Percentiles rank a stretch among this genome's conserved stretches.
These are phyloP conservation scores for Polydesmus complanatus DNA, from an alignment of 2,888 invertebrate species.

Conservation along the genomic window DNA sequence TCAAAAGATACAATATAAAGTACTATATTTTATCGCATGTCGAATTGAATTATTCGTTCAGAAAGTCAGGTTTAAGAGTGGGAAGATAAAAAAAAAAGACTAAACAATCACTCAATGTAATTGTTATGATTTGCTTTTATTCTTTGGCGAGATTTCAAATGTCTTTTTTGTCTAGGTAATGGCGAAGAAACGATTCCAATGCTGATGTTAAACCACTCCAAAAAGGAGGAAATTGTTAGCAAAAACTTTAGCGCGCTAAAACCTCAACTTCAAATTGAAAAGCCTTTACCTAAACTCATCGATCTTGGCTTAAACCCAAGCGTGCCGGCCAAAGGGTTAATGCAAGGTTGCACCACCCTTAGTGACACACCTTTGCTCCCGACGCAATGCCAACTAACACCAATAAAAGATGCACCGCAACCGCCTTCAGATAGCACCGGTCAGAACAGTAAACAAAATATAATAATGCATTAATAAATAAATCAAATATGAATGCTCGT, in stretches of 20 bases:
- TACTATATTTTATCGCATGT: no score
- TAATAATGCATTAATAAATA: no score
- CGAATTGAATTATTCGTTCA: no score
- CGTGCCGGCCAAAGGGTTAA: slow-evolving; percentile 15
- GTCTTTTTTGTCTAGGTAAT: slow-evolving; percentile 14
- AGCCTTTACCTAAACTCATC: slow-evolving; percentile 17
- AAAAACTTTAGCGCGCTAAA: slow-evolving; percentile 14
- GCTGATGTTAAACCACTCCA: slow-evolving; percentile 20
- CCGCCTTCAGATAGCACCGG: neutral
- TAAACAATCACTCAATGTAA: no score
- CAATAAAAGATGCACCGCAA: neutral
- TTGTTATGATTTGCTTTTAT: neutral
- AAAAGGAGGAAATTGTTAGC: slow-evolving; percentile 15
- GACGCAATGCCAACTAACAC: neutral
- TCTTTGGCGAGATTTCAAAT: no score
- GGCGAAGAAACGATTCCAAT: slow-evolving; percentile 20
- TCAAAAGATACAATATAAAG: no score
- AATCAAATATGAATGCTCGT: no score
- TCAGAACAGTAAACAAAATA: neutral
- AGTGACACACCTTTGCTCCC: neutral
- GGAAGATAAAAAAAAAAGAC: no score
- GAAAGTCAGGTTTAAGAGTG: no score
- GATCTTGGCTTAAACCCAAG: slow-evolving; percentile 16
- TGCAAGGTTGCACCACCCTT: neutral
- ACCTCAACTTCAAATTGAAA: slow-evolving; percentile 15